Evolutionary conservation across 2,797 vertebrate species (phyloP).

Genomic region (Triplophysa bombifrons): DNA sequence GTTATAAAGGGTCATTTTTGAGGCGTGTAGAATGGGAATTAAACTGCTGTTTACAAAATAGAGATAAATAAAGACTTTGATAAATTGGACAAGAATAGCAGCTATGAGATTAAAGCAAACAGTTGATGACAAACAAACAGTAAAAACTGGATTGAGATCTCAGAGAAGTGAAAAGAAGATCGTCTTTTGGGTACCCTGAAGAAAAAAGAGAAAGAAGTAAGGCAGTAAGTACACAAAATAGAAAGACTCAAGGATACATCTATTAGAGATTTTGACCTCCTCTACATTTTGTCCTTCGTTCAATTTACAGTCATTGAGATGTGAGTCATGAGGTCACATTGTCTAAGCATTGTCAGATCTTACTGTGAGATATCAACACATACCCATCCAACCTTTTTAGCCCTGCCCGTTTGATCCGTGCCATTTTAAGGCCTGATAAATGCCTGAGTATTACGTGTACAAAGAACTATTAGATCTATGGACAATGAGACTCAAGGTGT

Average conservation of each 20-base stretch:
- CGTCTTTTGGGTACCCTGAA: conserved; percentile 51
- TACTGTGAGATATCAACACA: conserved; percentile 31
- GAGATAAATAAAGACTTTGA: conserved; percentile 14
- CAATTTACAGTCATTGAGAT: not conserved
- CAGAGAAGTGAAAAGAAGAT: conserved; percentile 6
- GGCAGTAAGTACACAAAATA: conserved; percentile 11
- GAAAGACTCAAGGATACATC: conserved; percentile 40
- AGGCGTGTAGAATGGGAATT: conserved; percentile 39
- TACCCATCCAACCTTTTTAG: conserved; percentile 53
- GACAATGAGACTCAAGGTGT: conserved; percentile 16
- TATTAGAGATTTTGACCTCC: not conserved
- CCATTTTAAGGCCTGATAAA: conserved; percentile 69
- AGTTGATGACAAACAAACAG: conserved; percentile 35
- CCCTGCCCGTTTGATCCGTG: conserved; percentile 64
- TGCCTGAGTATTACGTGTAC: conserved; percentile 62
- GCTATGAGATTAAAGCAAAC: conserved; percentile 49
- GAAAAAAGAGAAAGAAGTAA: conserved; percentile 21
- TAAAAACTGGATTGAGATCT: conserved; percentile 20
- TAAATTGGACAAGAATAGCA: conserved; percentile 31
- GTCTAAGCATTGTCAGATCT: conserved; percentile 30
- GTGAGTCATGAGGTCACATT: conserved; percentile 13
- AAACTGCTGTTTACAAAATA: conserved; percentile 18
- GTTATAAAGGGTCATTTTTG: conserved; percentile 12
- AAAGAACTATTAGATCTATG: conserved; percentile 18
- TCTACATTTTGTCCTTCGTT: not conserved